These are phyloP conservation scores for Muntiacus muntjak DNA, from an alignment of 2,113 vertebrate genomes.

Conservation along the genomic window DNA sequence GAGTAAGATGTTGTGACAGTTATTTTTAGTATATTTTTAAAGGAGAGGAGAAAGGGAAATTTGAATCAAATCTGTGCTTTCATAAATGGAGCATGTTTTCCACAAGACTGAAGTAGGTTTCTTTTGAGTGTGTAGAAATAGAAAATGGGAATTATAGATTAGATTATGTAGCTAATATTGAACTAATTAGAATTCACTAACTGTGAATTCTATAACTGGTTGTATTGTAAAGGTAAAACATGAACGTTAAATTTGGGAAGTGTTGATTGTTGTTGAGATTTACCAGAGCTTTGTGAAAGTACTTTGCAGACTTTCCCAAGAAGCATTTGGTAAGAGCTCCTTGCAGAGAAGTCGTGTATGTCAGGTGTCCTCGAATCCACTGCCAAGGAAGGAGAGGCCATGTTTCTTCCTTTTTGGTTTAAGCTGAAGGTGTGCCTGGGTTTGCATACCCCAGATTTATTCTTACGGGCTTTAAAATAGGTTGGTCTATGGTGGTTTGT, in stretches of 20 bases:
- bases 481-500: background rate
- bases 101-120: background rate
- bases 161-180: background rate
- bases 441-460: background rate
- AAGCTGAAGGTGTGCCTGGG: background rate
- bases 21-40: conserved; percentile 58
- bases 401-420: background rate
- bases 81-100: conserved; percentile 11
- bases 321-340: background rate
- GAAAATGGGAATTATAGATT: background rate
- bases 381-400: background rate
- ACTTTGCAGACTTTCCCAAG: background rate
- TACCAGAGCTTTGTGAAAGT: background rate
- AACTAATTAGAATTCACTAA: conserved; percentile 12
- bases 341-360: background rate
- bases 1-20: conserved; percentile 37
- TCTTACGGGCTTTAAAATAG: background rate
- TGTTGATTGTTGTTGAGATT: conserved; percentile 25
- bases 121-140: conserved; percentile 30
- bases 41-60: conserved; percentile 35
- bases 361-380: background rate
- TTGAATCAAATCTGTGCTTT: conserved; percentile 39
- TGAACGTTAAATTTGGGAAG: background rate
- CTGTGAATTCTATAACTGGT: background rate
- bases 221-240: conserved; percentile 15